A percentile compares a stretch with the other conserved stretches of the same genome.
Evolutionary conservation across 1,140 invertebrate genomes (phyloP).

Genomic region (Caerostris extrusa): DNA sequence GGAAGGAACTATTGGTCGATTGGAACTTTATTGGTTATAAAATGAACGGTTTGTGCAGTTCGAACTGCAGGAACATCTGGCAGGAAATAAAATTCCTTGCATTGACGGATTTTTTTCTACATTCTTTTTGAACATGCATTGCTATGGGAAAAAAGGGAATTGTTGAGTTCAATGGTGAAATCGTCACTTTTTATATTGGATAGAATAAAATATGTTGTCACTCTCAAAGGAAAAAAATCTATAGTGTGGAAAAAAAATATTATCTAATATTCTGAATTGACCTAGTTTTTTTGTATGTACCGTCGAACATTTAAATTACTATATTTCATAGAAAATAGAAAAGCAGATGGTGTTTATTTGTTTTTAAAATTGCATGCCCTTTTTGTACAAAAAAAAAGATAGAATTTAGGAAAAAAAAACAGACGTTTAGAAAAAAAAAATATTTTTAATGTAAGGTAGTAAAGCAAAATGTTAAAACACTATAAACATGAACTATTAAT

Average conservation of each 20-base stretch:
- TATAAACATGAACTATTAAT: no score
- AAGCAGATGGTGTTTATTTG: no score
- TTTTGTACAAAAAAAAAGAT: no score
- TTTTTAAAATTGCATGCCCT: no score
- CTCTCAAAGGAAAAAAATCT: background rate
- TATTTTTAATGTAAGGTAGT: no score
- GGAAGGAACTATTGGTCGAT: background rate
- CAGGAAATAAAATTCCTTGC: constrained; percentile 11
- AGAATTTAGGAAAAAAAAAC: no score
- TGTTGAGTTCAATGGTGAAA: background rate
- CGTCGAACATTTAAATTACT: background rate
- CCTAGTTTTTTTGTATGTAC: background rate
- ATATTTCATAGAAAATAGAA: background rate
- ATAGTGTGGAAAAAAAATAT: background rate
- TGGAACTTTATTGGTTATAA: constrained; percentile 26
- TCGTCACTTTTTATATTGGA: constrained; percentile 20
- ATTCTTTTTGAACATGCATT: background rate
- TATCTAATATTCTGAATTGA: background rate
- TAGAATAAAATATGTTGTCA: background rate
- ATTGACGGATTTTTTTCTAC: background rate
- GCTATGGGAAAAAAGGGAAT: background rate
- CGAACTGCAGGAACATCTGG: background rate
- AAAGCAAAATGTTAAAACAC: no score
- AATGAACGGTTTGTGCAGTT: background rate
- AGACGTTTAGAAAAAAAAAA: no score